Evolutionary conservation across 2,888 invertebrate genomes (phyloP), one percentile per base, ranked within the genome.

Genomic region (Drosophila setosimentum): DNA sequence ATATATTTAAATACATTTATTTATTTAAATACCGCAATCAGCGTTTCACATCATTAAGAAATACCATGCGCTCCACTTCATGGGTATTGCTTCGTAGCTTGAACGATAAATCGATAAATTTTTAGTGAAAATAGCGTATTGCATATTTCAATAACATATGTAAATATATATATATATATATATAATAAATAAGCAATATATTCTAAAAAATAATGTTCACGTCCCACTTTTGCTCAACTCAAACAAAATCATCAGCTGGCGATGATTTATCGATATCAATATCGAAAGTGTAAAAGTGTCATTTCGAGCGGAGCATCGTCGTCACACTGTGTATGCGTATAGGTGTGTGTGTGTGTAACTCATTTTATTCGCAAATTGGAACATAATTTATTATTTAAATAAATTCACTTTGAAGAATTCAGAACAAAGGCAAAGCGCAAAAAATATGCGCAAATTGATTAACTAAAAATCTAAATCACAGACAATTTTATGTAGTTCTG

Each of bases 221-320:
- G 21, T n/a, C 29, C 3, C n/a, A n/a, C 3, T 11, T 42, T 24
- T 45, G 21, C 24, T 24, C 8, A 45, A 24, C 24, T 45, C 24
- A 45, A 21, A 2, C 3, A 45, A 24, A 45, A 24, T 45, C 16
- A 45, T 8, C 16, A 45, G 7, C 8, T 24, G 16, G 7, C 24
- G 45, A 16, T 45, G 45, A 49, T 27, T 27, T 27, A 27, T 49
- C 27, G 60, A 58, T 64, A 73, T 58, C 61, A 58, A 37, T 33
- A 64, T 67, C 48, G 76, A 49, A 51, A 58, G n/a, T 37, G 27
- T 7, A 49, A 24, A 50, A 27, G 45, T 72, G 45, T 37, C 76
- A 76, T 76, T 72, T 61, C 67, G 45, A 72, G 40, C 29, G 51
- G 59, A 76, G 68, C 73, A 63, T 77, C 59, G 65, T 68, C 64